Evolutionary conservation across 2,113 vertebrate species (phyloP).

Genomic region (Origma solitaria): DNA sequence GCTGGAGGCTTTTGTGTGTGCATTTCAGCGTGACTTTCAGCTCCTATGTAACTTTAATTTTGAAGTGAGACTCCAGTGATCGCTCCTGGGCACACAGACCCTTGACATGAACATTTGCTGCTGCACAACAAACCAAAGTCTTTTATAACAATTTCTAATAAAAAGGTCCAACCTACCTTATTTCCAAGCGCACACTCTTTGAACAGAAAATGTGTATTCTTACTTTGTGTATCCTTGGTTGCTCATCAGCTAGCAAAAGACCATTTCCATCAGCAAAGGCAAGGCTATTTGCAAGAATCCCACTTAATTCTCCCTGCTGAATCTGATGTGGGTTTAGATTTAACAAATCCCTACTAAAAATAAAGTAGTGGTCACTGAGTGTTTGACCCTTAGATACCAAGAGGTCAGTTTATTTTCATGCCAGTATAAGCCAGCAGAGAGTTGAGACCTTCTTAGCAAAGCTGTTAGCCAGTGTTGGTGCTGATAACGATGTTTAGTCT

Average conservation of each 20-base stretch:
- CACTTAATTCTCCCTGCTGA: neutral
- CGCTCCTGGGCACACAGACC: neutral
- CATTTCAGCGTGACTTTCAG: neutral
- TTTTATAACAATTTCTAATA: neutral
- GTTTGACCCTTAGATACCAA: neutral
- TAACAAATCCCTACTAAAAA: neutral
- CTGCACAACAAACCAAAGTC: neutral
- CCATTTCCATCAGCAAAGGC: neutral
- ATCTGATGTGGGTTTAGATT: neutral
- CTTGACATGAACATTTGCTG: neutral
- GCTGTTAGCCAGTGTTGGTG: neutral
- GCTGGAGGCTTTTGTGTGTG: neutral
- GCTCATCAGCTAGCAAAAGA: neutral
- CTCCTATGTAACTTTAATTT: neutral
- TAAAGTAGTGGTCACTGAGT: fast-evolving
- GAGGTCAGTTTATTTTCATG: neutral
- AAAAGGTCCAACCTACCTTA: neutral
- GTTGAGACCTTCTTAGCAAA: neutral
- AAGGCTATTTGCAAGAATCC: neutral
- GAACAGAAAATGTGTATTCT: neutral
- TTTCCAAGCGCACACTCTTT: neutral
- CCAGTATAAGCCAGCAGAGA: neutral
- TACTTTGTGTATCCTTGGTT: neutral
- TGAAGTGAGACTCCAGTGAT: neutral
- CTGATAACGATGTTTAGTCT: neutral